Conservation (phyloP, 2,797 vertebrate genomes). For the Arrhamphus sclerolepis region DNA sequence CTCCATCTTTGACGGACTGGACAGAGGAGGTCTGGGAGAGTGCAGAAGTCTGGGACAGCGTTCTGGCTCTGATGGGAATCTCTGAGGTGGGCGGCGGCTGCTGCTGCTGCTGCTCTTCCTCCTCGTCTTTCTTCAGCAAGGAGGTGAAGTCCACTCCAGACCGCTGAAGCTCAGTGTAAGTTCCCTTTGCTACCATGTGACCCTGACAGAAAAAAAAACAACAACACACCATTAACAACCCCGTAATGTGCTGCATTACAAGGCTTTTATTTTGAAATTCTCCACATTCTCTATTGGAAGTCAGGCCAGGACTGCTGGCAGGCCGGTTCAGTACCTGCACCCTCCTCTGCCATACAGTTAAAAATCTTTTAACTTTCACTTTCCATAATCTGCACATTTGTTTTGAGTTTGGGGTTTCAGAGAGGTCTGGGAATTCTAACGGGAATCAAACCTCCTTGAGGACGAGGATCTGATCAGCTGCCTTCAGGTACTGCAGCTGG, state of each 20-base stretch:
- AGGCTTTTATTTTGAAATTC: too few species aligned
- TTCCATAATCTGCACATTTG: too few species aligned
- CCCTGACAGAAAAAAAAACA: slow-evolving; percentile 77
- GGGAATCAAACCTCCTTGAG: slow-evolving; percentile 82
- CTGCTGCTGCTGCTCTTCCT: slow-evolving; percentile 74
- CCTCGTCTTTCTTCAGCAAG: slow-evolving; percentile 88
- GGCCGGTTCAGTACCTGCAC: too few species aligned
- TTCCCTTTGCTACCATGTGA: slow-evolving; percentile 89
- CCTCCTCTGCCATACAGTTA: too few species aligned
- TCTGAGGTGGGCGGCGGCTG: slow-evolving; percentile 39
- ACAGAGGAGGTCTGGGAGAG: slow-evolving; percentile 86
- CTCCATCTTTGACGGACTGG: slow-evolving; percentile 85
- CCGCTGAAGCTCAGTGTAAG: slow-evolving; percentile 86
- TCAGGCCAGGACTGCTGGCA: too few species aligned
- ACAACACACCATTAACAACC: too few species aligned
- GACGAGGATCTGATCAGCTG: slow-evolving; percentile 88
- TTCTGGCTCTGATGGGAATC: background rate
- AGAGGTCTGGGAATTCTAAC: too few species aligned
- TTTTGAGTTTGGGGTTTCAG: too few species aligned
- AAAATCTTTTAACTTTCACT: too few species aligned
- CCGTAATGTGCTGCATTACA: too few species aligned
- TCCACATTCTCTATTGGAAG: too few species aligned
- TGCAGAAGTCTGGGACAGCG: slow-evolving; percentile 86
- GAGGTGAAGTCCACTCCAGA: slow-evolving; percentile 94
- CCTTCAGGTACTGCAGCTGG: slow-evolving; percentile 89